Evolutionary conservation across 1,140 invertebrate genomes (phyloP), one percentile per base, ranked within the genome.

Genomic region (Drosophila lacertosa): DNA sequence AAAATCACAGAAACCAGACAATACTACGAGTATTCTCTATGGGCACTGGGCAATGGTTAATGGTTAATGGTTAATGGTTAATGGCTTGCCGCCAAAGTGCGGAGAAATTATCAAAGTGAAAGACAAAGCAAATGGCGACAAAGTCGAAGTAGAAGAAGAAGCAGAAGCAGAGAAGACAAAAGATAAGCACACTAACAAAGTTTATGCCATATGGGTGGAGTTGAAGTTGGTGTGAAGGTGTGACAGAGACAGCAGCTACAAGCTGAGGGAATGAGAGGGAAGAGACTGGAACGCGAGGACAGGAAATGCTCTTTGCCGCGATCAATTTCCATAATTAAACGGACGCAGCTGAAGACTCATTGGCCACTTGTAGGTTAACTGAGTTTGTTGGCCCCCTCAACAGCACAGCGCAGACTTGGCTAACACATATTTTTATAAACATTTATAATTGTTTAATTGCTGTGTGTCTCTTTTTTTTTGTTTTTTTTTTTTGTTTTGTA

Each of bases 251-350:
- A n/a, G n/a, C n/a, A n/a, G n/a, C n/a, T n/a, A n/a, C n/a, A n/a
- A n/a, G n/a, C n/a, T n/a, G 54, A 35, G 44, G 51, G 35, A 48
- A 16, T 67, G 57, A 39, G 35, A 40, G 33, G 35, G 45, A 59
- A 39, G 37, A 67, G 73, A 60, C 13, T 67, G 53, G 16, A 40
- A 4, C 15, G 11, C 2, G 4, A 29, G 22, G 73, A 86, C 80
- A 84, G 80, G 80, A 84, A 84, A 84, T 86, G 64, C 81, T 84
- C 80, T 84, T 77, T 55, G 73, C 50, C 80, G 64, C 74, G 76
- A 84, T 84, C 72, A 86, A 86, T 84, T 77, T 84, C 80, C 80
- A 84, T 84, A 84, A 84, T 84, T 80, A 84, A 86, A 77, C 77
- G 72, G 63, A 76, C 69, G 66, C 79, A 68, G 47, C 57, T 42